Evolutionary conservation across 2,797 vertebrate species (phyloP).

Genomic region (Sebastes itinus): DNA sequence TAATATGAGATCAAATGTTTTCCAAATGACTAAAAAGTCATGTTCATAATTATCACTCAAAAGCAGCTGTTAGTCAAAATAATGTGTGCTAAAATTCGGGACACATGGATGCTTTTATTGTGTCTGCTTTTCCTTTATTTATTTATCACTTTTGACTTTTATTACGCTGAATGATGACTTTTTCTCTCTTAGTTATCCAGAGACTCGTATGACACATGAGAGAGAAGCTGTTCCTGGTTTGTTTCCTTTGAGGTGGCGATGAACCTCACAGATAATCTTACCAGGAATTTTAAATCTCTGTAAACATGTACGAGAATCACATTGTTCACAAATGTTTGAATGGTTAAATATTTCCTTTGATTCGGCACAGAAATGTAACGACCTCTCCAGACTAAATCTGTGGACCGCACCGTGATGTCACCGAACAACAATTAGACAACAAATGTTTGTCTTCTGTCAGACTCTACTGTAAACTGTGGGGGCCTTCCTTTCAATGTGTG

Average conservation of each 20-base stretch:
- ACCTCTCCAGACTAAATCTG: constrained; percentile 16
- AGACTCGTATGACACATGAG: not conserved
- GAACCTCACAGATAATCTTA: constrained; percentile 18
- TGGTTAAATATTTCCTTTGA: constrained; percentile 24
- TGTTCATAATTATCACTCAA: not conserved
- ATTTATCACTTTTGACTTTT: not conserved
- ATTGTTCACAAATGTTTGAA: not conserved
- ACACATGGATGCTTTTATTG: not conserved
- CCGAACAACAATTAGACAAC: constrained; percentile 23
- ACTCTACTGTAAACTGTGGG: constrained; percentile 25
- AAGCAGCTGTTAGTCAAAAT: not conserved
- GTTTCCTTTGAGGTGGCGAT: not conserved
- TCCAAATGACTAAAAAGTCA: not conserved
- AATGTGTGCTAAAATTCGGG: not conserved
- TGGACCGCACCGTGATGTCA: constrained; percentile 40
- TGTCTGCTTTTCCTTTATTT: not conserved
- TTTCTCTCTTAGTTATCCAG: not conserved
- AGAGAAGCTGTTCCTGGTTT: constrained; percentile 26
- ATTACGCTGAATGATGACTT: not conserved
- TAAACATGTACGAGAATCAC: constrained; percentile 6
- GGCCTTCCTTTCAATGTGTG: constrained; percentile 28
- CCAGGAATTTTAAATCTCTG: constrained; percentile 13
- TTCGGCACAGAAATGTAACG: not conserved
- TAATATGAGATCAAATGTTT: not conserved
- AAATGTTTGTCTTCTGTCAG: constrained; percentile 42